Percentiles rank a stretch among this genome's conserved stretches.
These are phyloP conservation scores for Carollia perspicillata DNA, from an alignment of 2,113 vertebrate genomes.

Conservation along the genomic window DNA sequence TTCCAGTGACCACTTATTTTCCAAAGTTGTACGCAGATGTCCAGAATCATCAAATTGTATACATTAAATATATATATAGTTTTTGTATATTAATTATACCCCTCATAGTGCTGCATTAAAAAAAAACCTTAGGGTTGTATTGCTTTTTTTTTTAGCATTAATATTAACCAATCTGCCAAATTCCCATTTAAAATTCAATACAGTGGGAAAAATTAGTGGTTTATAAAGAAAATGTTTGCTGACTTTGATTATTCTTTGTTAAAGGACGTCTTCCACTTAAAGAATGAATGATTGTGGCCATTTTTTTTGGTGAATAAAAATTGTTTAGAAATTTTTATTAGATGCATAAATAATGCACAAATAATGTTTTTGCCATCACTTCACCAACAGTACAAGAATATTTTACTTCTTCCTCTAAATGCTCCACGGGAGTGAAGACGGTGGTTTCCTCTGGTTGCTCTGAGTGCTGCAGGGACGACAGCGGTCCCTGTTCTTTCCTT, in stretches of 20 bases:
- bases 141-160: background rate
- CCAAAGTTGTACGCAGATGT: background rate
- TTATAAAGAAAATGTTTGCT: background rate
- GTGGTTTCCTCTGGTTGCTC: background rate
- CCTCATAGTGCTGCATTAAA: background rate
- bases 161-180: background rate
- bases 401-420: background rate
- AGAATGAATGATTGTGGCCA: background rate
- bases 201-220: background rate
- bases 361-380: background rate
- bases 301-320: background rate
- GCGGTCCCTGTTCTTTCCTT: background rate
- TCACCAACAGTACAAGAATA: background rate
- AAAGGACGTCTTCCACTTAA: background rate
- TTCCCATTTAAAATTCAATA: background rate
- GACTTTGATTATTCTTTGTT: background rate
- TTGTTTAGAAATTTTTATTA: background rate
- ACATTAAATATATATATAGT: background rate
- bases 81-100: background rate
- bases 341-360: background rate
- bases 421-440: background rate
- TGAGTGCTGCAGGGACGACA: accelerated
- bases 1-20: background rate
- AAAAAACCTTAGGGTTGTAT: background rate
- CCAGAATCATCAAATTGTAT: background rate